Percentiles rank a stretch among this genome's conserved stretches.
These are phyloP conservation scores for Tineola bisselliella DNA, from an alignment of 2,888 invertebrate genomes.

Conservation along the genomic window DNA sequence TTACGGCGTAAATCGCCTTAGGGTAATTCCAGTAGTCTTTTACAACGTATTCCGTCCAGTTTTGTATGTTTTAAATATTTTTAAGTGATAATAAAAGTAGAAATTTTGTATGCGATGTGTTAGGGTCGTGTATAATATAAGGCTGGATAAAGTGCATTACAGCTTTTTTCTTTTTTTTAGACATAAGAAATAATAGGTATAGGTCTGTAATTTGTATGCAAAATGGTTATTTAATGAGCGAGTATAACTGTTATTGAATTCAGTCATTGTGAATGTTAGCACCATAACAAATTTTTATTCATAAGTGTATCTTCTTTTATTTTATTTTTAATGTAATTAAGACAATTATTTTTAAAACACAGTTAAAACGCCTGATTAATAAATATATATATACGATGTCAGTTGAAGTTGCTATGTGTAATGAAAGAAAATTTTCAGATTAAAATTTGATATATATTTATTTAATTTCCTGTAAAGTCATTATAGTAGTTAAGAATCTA, in stretches of 20 bases:
- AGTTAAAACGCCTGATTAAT: neutral
- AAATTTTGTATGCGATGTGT: neutral
- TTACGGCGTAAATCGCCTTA: neutral
- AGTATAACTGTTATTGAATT: neutral
- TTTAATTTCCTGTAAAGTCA: neutral
- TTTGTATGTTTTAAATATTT: conserved; percentile 3
- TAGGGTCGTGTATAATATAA: neutral
- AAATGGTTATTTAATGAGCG: neutral
- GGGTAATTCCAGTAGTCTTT: neutral
- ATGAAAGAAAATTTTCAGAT: no score
- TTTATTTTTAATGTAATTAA: neutral
- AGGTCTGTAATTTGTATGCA: neutral
- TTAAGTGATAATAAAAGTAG: conserved; percentile 5
- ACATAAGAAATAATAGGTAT: neutral
- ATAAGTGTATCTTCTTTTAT: no score
- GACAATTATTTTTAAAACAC: neutral
- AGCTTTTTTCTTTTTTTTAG: neutral
- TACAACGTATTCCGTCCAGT: conserved; percentile 9
- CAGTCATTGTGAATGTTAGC: conserved; percentile 1
- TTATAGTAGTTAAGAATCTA: neutral
- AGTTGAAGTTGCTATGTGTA: no score
- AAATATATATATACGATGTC: no score
- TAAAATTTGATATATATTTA: neutral
- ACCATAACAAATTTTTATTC: neutral
- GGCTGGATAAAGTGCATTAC: conserved; percentile 11